Percentiles rank a stretch among this genome's conserved stretches.
phyloP scores from a whole-genome alignment of 1,140 invertebrate species.

The Drosophila lacteicornis region DNA sequence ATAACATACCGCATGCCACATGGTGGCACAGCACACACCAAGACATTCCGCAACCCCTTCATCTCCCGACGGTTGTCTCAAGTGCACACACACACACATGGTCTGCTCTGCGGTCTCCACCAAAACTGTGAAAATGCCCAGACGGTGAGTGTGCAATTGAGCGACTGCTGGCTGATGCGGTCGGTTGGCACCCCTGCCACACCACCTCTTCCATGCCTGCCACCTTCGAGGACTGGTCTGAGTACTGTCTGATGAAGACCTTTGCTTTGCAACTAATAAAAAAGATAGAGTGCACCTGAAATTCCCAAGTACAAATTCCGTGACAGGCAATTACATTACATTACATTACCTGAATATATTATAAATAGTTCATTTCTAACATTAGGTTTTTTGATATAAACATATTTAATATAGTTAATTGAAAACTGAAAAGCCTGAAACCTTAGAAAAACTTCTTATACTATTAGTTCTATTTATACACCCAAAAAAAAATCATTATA shows the following conservation, averaged over 20 bases:
- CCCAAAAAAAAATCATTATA: too few species aligned
- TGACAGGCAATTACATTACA: not conserved
- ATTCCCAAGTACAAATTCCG: not conserved
- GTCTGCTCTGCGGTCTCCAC: constrained; percentile 6
- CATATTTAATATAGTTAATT: too few species aligned
- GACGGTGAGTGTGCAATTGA: constrained; percentile 79
- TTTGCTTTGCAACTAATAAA: not conserved
- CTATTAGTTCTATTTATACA: too few species aligned
- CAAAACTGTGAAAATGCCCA: constrained; percentile 68
- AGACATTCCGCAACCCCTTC: constrained; percentile 1
- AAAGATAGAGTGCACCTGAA: not conserved
- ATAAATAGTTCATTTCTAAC: not conserved
- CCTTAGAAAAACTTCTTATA: too few species aligned
- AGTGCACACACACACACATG: constrained; percentile 12
- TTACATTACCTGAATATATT: too few species aligned
- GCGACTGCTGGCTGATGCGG: constrained; percentile 55
- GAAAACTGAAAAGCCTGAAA: too few species aligned
- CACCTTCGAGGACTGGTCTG: constrained; percentile 11
- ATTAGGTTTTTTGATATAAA: too few species aligned
- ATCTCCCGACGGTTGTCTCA: constrained; percentile 52
- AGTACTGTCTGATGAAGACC: not conserved
- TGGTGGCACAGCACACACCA: constrained; percentile 38
- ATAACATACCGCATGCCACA: constrained; percentile 69
- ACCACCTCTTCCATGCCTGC: constrained; percentile 4
- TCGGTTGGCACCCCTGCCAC: not conserved